Evolutionary conservation across 1,140 invertebrate genomes (phyloP), one percentile per base, ranked within the genome.

Genomic region (Saccostrea cuccullata): DNA sequence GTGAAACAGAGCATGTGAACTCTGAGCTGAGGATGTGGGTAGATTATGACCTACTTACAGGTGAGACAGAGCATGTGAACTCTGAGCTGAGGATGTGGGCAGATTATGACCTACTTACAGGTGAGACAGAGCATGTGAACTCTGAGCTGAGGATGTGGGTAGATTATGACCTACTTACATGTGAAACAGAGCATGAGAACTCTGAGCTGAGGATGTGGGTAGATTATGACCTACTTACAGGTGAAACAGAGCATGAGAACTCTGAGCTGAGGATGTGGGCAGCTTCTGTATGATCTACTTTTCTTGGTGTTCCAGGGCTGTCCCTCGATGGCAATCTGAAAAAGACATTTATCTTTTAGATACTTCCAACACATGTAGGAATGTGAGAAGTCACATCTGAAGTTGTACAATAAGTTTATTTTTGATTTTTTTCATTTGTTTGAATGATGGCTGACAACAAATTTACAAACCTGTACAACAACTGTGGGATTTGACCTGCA

Each of bases 401-500:
- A 47, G 47, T 47, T 47, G 47, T 8, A 5, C 9, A 47, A 47
- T 47, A 47, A 47, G 47, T 2, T 47, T 0, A 47, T 8, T 47
- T 47, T 47, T 47, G 47, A 47, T 2, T 47, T 2, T 47, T 47
- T 8, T 47, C 47, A 47, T 8, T 47, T 1, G 47, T 47, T 8
- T 8, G 47, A 47, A 47, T 47, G 47, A 47, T 47, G 5, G 47
- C 47, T 47, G 47, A 47, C 6, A 47, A 47, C 9, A 47, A 36
- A 36, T 60, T 13, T 26, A 84, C 58, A 40, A 97, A 96, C 60
- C 97, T 96, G 95, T 99, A 99, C 0, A 99, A 95, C 13, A 99
- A 95, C 93, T 98, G 98, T 0, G 99, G 98, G 92, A 99, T 98
- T 95, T 99, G 99, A 0, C 99, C 99, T 1, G 98, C 98, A 94